A percentile compares a stretch with the other conserved stretches of the same genome.
Evolutionary conservation across 2,113 vertebrate species (phyloP).

Genomic region (Trinectes maculatus): DNA sequence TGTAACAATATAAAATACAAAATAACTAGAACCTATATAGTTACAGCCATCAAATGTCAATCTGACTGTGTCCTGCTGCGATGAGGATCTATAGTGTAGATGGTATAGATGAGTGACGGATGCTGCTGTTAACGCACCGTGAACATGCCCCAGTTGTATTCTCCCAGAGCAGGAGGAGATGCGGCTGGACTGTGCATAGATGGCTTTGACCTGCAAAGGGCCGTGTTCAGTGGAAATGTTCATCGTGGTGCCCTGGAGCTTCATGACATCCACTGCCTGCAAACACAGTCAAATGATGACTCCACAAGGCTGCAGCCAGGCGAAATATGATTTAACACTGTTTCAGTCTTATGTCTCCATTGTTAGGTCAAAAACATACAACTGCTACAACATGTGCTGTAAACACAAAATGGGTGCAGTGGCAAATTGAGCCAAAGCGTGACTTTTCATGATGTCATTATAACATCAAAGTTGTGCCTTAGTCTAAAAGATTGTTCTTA

Average conservation of each 20-base stretch:
- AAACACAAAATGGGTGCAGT: neutral
- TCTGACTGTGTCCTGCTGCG: too few species aligned
- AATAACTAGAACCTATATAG: too few species aligned
- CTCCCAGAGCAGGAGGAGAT: constrained; percentile 86
- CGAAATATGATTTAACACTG: neutral
- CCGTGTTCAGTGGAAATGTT: constrained; percentile 90
- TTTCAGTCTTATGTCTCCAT: too few species aligned
- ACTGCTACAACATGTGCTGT: too few species aligned
- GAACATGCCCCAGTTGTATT: constrained; percentile 88
- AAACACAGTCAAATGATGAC: constrained; percentile 46
- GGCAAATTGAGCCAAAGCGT: neutral
- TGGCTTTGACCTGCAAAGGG: constrained; percentile 87
- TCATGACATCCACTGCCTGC: constrained; percentile 89
- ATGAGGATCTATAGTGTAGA: too few species aligned
- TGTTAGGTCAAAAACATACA: too few species aligned
- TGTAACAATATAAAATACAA: neutral
- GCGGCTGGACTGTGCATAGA: constrained; percentile 89
- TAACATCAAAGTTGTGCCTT: neutral
- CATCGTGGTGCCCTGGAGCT: constrained; percentile 91
- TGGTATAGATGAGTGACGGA: neutral
- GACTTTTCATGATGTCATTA: neutral
- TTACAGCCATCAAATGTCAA: neutral
- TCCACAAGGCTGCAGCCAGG: neutral
- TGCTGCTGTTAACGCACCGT: constrained; percentile 85
- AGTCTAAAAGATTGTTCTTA: too few species aligned